Evolutionary conservation across 2,888 invertebrate species (phyloP), one percentile per base, ranked within the genome.

Genomic region (Pimpla rufipes): DNA sequence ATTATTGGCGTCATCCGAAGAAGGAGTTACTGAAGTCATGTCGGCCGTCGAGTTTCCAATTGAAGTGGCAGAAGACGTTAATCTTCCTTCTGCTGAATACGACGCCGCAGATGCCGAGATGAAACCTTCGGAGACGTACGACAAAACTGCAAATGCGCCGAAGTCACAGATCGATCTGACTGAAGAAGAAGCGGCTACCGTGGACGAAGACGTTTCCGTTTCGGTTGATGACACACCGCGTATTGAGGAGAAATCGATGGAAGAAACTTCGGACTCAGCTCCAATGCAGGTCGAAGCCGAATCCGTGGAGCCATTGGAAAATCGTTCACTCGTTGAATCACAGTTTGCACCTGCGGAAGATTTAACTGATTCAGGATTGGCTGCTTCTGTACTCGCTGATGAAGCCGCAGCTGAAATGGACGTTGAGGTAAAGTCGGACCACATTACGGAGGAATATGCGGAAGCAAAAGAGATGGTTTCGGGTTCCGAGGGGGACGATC

Each of bases 231-330:
- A 11, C n/a, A 18, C 13, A 18, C 55, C 62, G 11, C 40, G 21
- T 45, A 57, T 35, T 10, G 37, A 66, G 11, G 18, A 57, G 57
- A 37, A 42, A 40, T 40, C 67, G 8, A 11, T 11, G 59, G 45
- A 47, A 1, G 23, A 57, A 55, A 18, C 16, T 8, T 6, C 13
- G 55, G 55, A 23, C 40, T 6, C 37, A 62, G 4, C 16, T 18
- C 18, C 18, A 18, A 18, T 2, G 18, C 16, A 35, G 37, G 8
- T 37, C 4, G 37, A 79, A 55, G 64, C 62, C 0, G 73, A 80
- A 57, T 50, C 67, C 16, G 18, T 47, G 47, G 64, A 75, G 70
- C 5, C 2, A 8, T 16, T 57, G 35, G 11, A 59, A 47, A 59
- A 59, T 16, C 16, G 16, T 62, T 37, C 62, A 10, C 16, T 10